Evolutionary conservation across 2,797 vertebrate species (phyloP).

Genomic region (Bucorvus abyssinicus): DNA sequence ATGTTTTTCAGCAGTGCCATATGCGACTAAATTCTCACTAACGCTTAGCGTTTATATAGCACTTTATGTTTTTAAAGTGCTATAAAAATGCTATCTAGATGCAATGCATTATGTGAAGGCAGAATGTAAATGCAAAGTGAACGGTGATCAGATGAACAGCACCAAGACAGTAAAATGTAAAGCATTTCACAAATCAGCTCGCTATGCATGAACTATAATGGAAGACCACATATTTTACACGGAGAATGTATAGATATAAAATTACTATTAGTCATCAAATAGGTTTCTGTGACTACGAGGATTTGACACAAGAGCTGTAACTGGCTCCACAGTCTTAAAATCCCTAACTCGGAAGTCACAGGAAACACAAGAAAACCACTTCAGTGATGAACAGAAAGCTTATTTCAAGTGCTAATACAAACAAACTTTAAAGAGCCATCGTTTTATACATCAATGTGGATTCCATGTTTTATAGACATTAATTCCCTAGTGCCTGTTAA

Average conservation of each 20-base stretch:
- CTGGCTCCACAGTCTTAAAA: not conserved
- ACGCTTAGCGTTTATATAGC: not conserved
- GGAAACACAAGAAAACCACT: not conserved
- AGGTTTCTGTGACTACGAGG: not conserved
- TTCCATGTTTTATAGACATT: constrained; percentile 91
- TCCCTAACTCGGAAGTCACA: not conserved
- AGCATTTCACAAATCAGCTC: not conserved
- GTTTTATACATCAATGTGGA: constrained; percentile 87
- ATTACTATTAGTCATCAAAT: not conserved
- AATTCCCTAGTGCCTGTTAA: constrained; percentile 91
- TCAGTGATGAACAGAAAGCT: not conserved
- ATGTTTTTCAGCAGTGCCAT: not conserved
- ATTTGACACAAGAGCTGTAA: not conserved
- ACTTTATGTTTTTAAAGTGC: not conserved
- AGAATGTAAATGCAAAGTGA: not conserved
- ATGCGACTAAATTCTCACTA: not conserved
- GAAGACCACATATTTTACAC: not conserved
- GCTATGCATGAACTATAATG: not conserved
- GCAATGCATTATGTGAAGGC: not conserved
- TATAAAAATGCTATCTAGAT: not conserved
- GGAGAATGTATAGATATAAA: not conserved
- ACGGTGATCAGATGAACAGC: not conserved
- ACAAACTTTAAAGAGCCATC: not conserved
- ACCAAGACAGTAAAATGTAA: not conserved
- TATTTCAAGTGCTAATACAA: not conserved